Conservation (phyloP, 1,140 invertebrate species). For the Aplysia californica region DNA sequence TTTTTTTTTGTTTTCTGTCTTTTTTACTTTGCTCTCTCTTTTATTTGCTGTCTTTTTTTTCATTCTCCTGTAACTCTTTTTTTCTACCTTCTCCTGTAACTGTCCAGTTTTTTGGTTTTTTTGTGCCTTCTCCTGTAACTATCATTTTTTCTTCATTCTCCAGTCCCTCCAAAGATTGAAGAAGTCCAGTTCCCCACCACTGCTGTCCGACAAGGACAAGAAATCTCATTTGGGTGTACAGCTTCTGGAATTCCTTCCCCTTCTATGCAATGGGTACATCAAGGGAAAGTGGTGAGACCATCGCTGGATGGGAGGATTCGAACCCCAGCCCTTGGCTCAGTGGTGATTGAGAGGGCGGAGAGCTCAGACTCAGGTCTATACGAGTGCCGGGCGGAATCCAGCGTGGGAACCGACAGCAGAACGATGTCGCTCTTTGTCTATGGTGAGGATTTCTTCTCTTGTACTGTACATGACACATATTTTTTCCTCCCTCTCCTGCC, state of each 20-base stretch:
- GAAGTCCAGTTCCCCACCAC: neutral
- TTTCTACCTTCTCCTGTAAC: no score
- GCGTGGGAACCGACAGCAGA: neutral
- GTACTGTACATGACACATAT: no score
- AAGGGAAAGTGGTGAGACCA: neutral
- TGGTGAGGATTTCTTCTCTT: slow-evolving; percentile 19
- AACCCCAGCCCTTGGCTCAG: neutral
- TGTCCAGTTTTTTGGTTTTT: neutral
- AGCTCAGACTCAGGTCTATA: slow-evolving; percentile 12
- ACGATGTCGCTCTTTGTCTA: slow-evolving; percentile 3
- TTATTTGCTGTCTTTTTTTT: no score
- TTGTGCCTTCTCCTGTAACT: neutral
- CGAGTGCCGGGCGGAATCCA: slow-evolving; percentile 6
- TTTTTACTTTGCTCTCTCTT: no score
- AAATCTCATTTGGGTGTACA: neutral
- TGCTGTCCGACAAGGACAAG: neutral
- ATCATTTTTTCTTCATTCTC: neutral
- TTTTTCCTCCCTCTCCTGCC: no score
- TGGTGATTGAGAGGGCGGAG: slow-evolving; percentile 13
- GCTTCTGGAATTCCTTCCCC: slow-evolving; percentile 12
- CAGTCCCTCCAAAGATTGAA: slow-evolving; percentile 8
- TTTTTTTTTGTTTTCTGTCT: no score
- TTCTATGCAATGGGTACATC: neutral
- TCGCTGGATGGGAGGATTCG: slow-evolving; percentile 16
- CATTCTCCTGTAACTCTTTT: no score